Evolutionary conservation across 64 coral and sea anemone species (phyloP), one percentile per base, ranked within the genome.

Genomic region (Astreopora myriophthalma): DNA sequence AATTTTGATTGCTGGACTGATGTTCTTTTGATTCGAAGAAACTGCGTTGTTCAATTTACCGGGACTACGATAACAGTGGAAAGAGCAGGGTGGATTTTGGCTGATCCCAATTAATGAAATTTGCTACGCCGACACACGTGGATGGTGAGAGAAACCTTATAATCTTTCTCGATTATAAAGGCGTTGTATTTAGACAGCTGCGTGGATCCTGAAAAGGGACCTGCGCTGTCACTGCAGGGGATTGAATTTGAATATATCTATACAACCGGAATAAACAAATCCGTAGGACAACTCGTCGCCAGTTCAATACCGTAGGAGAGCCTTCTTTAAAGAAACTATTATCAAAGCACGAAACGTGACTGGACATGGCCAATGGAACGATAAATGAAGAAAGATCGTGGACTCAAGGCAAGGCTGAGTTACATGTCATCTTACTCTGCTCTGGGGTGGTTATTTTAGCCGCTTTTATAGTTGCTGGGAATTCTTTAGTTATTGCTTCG

Each of bases 401-500:
- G 79, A 38, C 17, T 22, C 20, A 83, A 65, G 34, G 34, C 6
- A 73, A 82, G 25, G 64, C 46, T 13, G 25, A 94, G 29, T 40
- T 94, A 26, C 85, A 94, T 33, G 92, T 94, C 7, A 76, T 89
- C n/a, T 51, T 94, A 25, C 67, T 94, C 0, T 88, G 92, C 30
- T 81, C 71, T 8, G 71, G 48, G 22, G 87, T 94, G 6, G 25
- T 71, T 61, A 1, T 91, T 37, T 34, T 97, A 23, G 94, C 94
- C 6, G 28, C 90, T 6, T 75, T 76, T 1, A 93, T 99, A 9
- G 87, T 99, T 13, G 63, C 87, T 13, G 97, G 97, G 16, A 99
- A 99, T 71, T 88, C 71, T 11, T 80, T 99, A 29, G 97, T 95
- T 6, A 87, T 99, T 69, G 76, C 76, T 26, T 95, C 97, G 34